Percentiles rank a stretch among this genome's conserved stretches.
Evolutionary conservation across 2,888 invertebrate genomes (phyloP).

Genomic region (Alloplasta piceator): DNA sequence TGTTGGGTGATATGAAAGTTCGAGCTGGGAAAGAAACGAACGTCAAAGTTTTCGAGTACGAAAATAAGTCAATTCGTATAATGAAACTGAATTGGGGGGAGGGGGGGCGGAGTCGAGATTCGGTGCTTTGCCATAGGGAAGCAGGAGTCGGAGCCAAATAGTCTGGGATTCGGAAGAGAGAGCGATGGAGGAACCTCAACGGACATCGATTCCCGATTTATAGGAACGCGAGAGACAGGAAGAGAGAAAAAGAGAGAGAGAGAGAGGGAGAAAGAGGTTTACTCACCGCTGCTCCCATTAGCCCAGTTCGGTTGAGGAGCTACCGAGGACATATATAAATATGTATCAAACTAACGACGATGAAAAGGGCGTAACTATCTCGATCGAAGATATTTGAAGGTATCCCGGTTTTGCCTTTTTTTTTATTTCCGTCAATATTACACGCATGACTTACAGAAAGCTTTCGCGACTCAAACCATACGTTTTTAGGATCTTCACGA

Average conservation of each 20-base stretch:
- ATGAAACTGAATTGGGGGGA: slow-evolving; percentile 22
- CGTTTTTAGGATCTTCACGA: slow-evolving; percentile 19
- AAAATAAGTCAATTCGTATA: slow-evolving; percentile 48
- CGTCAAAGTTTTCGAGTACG: slow-evolving; percentile 19
- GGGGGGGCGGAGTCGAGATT: slow-evolving; percentile 10
- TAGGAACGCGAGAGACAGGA: slow-evolving; percentile 37
- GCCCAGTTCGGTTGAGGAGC: slow-evolving; percentile 60
- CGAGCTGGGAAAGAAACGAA: slow-evolving; percentile 11
- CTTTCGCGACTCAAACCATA: slow-evolving; percentile 7
- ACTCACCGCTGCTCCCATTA: slow-evolving; percentile 65
- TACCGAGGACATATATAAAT: slow-evolving; percentile 3
- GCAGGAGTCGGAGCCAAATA: slow-evolving; percentile 56
- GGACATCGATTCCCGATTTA: slow-evolving; percentile 66
- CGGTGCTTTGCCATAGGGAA: slow-evolving; percentile 11
- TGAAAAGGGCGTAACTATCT: too few relatives aligned
- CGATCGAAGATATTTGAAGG: too few relatives aligned
- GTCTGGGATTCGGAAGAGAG: slow-evolving; percentile 50
- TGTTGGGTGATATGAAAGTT: not conserved
- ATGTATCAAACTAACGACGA: not conserved
- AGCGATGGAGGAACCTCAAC: slow-evolving; percentile 69
- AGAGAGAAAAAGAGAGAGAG: slow-evolving; percentile 38
- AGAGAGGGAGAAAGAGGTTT: slow-evolving; percentile 52
- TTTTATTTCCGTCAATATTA: too few relatives aligned
- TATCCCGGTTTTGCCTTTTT: too few relatives aligned
- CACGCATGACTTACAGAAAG: not conserved